Conservation (phyloP, 2,888 invertebrate genomes). For the Heliconius aoede region DNA sequence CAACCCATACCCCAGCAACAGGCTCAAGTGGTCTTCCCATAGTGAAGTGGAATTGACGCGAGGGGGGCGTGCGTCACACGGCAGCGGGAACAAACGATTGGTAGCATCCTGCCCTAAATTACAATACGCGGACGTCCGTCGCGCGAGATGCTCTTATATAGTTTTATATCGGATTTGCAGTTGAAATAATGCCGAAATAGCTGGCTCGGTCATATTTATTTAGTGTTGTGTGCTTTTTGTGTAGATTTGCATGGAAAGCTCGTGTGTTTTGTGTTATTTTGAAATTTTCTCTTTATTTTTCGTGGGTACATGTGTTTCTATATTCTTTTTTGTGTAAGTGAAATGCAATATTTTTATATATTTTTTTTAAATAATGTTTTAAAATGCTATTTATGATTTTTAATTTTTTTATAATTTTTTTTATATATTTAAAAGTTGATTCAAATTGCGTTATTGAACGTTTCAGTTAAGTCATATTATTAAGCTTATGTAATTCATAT, state of each 20-base stretch:
- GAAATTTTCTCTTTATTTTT: background rate
- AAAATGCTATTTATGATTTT: background rate
- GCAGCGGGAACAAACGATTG: conserved; percentile 71
- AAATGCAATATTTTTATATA: background rate
- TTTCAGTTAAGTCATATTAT: too few relatives aligned
- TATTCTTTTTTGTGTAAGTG: background rate
- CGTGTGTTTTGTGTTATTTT: background rate
- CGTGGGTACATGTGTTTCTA: background rate
- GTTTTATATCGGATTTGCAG: conserved; percentile 10
- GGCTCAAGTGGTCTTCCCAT: conserved; percentile 37
- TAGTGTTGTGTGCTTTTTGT: background rate
- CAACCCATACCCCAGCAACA: conserved; percentile 27
- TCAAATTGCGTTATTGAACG: too few relatives aligned
- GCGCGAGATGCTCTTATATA: conserved; percentile 54
- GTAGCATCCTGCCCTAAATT: conserved; percentile 75
- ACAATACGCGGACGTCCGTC: conserved; percentile 72
- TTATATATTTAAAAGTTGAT: too few relatives aligned
- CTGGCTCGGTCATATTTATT: background rate
- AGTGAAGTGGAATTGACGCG: conserved; percentile 28
- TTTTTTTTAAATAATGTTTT: background rate
- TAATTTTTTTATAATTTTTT: too few relatives aligned
- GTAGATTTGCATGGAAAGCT: background rate
- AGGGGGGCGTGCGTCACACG: conserved; percentile 49
- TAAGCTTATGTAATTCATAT: too few relatives aligned
- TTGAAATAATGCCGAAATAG: background rate